Conservation (phyloP, 2,888 invertebrate species). For the Chironomus tentans region DNA sequence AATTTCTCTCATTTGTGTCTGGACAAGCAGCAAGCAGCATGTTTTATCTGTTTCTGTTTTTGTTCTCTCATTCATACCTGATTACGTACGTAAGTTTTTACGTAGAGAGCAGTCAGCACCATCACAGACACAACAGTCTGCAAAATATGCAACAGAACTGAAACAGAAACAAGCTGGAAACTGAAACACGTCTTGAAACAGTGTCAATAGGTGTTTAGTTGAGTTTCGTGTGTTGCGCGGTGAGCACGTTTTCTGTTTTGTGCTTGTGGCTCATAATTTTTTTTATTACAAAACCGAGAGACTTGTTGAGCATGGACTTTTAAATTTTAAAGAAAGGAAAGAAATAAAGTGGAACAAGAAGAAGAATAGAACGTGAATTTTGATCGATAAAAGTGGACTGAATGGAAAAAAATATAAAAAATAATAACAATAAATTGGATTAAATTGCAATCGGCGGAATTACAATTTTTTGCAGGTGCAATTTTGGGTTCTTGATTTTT, state of each 20-base stretch:
- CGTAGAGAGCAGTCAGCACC: neutral
- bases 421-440: conserved; percentile 18
- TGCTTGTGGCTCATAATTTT: no score
- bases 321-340: no score
- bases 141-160: neutral
- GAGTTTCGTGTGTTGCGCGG: conserved; percentile 14
- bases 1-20: neutral
- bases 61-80: no score
- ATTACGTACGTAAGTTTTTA: neutral
- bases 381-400: neutral
- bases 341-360: neutral
- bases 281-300: no score
- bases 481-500: neutral
- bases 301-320: no score
- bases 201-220: neutral
- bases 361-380: conserved; percentile 14
- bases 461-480: neutral
- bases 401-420: no score
- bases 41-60: no score
- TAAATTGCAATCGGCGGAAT: neutral
- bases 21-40: neutral
- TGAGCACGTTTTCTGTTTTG: conserved; percentile 7
- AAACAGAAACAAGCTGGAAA: neutral
- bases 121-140: neutral
- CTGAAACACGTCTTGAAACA: conserved; percentile 8